Conservation (phyloP, 2,113 vertebrate genomes). For the Psittacula cyanocephala region DNA sequence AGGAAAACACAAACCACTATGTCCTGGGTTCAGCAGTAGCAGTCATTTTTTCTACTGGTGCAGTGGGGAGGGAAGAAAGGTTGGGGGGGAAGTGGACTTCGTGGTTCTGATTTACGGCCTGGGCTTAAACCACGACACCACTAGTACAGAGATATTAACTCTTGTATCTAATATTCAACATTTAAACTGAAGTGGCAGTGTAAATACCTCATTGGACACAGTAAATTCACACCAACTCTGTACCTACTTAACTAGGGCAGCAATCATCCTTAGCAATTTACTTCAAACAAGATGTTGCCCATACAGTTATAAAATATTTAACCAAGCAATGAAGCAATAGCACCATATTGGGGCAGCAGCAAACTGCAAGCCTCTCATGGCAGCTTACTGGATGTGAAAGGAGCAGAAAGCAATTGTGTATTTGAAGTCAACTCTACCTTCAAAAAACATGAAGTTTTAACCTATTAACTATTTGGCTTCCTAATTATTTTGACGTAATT, state of each 20-base stretch:
- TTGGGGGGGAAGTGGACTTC: no score
- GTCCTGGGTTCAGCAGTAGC: no score
- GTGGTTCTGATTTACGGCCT: no score
- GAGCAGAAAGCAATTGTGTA: not conserved
- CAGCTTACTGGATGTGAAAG: not conserved
- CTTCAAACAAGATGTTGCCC: not conserved
- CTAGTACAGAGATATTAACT: not conserved
- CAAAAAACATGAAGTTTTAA: not conserved
- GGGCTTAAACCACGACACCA: no score
- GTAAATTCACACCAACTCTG: not conserved
- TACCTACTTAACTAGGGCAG: not conserved
- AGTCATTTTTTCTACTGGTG: no score
- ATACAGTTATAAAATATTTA: not conserved
- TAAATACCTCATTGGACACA: not conserved
- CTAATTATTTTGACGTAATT: not conserved
- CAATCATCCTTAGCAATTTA: not conserved
- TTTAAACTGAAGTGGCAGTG: not conserved
- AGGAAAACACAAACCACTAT: not conserved
- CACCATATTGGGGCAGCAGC: fast-evolving
- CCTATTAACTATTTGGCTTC: not conserved
- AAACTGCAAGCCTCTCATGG: not conserved
- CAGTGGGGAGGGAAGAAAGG: no score
- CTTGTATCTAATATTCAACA: not conserved
- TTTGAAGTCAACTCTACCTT: not conserved
- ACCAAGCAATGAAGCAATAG: not conserved